phyloP scores from a whole-genome alignment of 2,113 vertebrate genomes.

The Callorhinus ursinus region DNA sequence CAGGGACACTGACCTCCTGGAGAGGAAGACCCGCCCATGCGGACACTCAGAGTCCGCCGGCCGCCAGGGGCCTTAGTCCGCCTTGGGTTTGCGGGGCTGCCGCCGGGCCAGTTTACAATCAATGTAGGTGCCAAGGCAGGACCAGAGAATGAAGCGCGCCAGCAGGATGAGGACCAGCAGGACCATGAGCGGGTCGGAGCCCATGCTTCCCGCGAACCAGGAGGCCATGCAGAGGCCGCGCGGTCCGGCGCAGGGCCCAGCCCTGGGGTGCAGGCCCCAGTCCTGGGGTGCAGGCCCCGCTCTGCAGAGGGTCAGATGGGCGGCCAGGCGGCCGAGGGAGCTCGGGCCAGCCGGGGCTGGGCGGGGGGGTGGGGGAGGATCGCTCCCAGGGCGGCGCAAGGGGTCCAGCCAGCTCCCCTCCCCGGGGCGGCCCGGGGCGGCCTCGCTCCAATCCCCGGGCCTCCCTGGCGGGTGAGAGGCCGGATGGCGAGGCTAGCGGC shows the following conservation, averaged over 20 bases:
- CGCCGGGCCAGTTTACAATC: slow-evolving; percentile 81
- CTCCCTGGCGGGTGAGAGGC: slow-evolving; percentile 87
- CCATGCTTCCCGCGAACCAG: slow-evolving; percentile 52
- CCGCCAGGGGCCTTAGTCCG: slow-evolving; percentile 66
- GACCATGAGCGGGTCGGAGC: slow-evolving; percentile 83
- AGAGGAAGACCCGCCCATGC: accelerated
- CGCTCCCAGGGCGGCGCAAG: slow-evolving; percentile 71
- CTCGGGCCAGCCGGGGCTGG: not conserved
- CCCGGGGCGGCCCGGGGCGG: slow-evolving; percentile 13
- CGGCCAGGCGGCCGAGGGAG: not conserved
- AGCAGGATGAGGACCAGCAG: slow-evolving; percentile 85
- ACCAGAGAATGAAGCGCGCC: slow-evolving; percentile 87
- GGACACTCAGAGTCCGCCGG: accelerated
- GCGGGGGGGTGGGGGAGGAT: too few species aligned
- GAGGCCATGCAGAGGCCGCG: not conserved
- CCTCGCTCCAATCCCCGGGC: slow-evolving; percentile 81
- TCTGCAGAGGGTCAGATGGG: not conserved
- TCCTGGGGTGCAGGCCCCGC: accelerated
- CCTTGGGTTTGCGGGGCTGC: slow-evolving; percentile 78
- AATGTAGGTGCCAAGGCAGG: slow-evolving; percentile 84
- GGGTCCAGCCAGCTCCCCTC: not conserved
- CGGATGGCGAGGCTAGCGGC: slow-evolving; percentile 85
- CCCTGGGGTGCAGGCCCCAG: accelerated
- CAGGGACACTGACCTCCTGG: not conserved
- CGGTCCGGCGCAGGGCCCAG: not conserved